Evolutionary conservation across 1,140 invertebrate genomes (phyloP), one percentile per base, ranked within the genome.

Genomic region (Melanaphis sacchari): DNA sequence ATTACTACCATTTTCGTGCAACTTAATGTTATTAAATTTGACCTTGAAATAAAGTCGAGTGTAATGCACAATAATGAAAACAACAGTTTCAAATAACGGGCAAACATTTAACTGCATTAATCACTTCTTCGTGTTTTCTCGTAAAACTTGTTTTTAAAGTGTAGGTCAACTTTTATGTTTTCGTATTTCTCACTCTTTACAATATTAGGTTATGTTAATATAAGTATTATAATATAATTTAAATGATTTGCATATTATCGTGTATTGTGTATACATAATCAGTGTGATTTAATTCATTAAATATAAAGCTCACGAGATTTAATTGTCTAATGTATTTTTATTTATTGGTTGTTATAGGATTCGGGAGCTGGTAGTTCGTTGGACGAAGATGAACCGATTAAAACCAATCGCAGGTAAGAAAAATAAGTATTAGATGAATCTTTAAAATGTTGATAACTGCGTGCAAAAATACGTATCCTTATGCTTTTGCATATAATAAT

Each of bases 381-480:
- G n/a, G 94, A 94, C 46, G 94, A 94, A 93, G 94, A 94, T 85
- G 94, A 94, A n/a, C 94, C 94, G 76, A 94, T 94, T 43, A 94
- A 94, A 94, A 94, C 94, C 38, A 94, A 93, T 59, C 91, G 94
- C 93, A 94, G 94, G 94, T 94, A 93, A 94, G 43, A 38, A 84
- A 41, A 26, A 93, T 36, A 46, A 43, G 87, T 66, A 66, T n/a
- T 15, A 11, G 31, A 66, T 66, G 15, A 31, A 66, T 15, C 9
- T 31, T 15, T 66, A 59, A 59, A 0, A 66, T 31, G 31, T 66
- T n/a, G 15, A n/a, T 66, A n/a, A 66, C n/a, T 90, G 31, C n/a
- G 43, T 36, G 36, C 8, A 49, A 31, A 3, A 36, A 52, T 40
- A n/a, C 31, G 21, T 49, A 76, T 76, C 15, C 31, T 49, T 88